These are phyloP conservation scores for Harpagoxenus sublaevis DNA, from an alignment of 2,888 invertebrate genomes.

Conservation along the genomic window DNA sequence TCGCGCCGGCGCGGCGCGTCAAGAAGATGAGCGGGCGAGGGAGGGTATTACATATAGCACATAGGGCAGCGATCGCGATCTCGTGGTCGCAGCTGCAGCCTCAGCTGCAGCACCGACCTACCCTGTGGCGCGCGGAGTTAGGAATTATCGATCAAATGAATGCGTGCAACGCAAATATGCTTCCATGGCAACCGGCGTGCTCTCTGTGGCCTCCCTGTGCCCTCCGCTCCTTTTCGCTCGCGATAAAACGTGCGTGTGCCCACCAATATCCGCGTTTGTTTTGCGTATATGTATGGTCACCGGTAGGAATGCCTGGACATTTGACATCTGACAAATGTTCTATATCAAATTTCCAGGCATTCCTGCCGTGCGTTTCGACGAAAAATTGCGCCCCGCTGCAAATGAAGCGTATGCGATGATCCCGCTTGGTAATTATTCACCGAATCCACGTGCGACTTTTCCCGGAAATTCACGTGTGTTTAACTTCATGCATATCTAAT, in stretches of 20 bases:
- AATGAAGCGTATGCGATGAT: constrained; percentile 24
- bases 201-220: constrained; percentile 20
- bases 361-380: neutral
- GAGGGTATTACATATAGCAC: neutral
- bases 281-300: neutral
- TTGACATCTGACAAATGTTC: too few relatives aligned
- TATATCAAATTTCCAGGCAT: too few relatives aligned
- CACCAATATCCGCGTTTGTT: constrained; percentile 31
- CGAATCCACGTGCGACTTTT: constrained; percentile 41
- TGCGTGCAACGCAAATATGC: constrained; percentile 71
- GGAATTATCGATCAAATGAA: constrained; percentile 79
- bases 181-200: constrained; percentile 71
- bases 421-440: constrained; percentile 17
- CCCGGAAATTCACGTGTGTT: constrained; percentile 16
- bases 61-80: constrained; percentile 39
- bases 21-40: neutral
- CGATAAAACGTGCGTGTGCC: constrained; percentile 18
- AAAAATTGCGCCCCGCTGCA: constrained; percentile 4
- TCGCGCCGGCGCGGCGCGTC: constrained; percentile 25
- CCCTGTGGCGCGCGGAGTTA: constrained; percentile 57
- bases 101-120: constrained; percentile 55
- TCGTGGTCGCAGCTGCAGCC: constrained; percentile 31
- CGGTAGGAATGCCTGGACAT: too few relatives aligned
- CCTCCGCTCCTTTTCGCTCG: constrained; percentile 41
- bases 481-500: neutral